These are phyloP conservation scores for Rhynchotus rufescens DNA, from an alignment of 2,797 vertebrate species.

Conservation along the genomic window DNA sequence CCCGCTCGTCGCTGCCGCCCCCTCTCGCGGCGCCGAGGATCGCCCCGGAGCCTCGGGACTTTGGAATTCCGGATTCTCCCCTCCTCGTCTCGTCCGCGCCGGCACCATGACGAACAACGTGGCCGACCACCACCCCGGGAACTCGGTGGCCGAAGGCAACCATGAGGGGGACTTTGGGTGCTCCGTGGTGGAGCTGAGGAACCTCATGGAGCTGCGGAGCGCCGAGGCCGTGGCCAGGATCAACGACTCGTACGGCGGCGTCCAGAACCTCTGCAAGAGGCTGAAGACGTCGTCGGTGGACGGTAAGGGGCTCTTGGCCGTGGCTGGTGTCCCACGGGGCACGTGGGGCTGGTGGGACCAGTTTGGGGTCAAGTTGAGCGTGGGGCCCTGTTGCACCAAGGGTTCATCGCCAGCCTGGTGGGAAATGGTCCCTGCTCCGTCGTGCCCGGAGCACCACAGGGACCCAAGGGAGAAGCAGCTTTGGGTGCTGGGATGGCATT, in stretches of 20 bases:
- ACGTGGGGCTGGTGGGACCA: not conserved
- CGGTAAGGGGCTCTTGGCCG: conserved; percentile 79
- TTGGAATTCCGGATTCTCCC: not conserved
- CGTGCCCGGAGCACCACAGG: fast-evolving
- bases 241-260: conserved; percentile 83
- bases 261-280: conserved; percentile 88
- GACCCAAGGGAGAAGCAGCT: not conserved
- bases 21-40: not conserved
- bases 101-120: conserved; percentile 89
- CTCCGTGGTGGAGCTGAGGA: conserved; percentile 85
- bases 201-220: conserved; percentile 92
- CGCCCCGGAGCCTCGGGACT: not conserved
- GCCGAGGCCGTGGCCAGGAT: conserved; percentile 88
- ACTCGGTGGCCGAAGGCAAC: conserved; percentile 87
- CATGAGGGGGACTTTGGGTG: conserved; percentile 91
- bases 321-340: too few species aligned
- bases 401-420: fast-evolving
- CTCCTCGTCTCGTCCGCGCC: not conserved
- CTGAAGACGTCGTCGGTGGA: conserved; percentile 93
- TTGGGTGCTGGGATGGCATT: not conserved
- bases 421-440: fast-evolving
- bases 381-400: fast-evolving
- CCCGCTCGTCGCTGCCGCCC: not conserved
- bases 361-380: fast-evolving
- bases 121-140: conserved; percentile 88